Base-by-base conservation (phyloP, 2,113 vertebrate genomes). In the Oceanites oceanicus region DNA sequence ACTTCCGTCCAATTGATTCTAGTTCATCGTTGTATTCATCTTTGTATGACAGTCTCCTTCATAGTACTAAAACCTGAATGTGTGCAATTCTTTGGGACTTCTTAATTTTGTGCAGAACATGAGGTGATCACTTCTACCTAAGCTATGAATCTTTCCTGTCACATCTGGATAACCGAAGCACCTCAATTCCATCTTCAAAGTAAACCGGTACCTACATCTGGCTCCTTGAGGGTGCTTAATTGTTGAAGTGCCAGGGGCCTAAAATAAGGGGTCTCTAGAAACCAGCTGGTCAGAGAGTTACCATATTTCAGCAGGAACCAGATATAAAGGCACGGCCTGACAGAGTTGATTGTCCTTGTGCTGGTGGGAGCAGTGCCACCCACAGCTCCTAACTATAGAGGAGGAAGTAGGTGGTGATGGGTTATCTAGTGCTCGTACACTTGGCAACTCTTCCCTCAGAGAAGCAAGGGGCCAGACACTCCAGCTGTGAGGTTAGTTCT, bases 301-400 rank as follows among this genome's bases (percentile, higher is more conserved):
- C 34, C 3, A 0, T 38, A 11, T 76, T 49, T 78, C 32, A 47
- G 36, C 42, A 56, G 67, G 47, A 66, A 4, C 25, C 27, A 63
- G 50, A 4, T 49, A 42, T 1, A 19, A 74, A 44, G 44, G 12
- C 0, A 0, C n/a, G 40, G 11, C 25, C 34, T 78, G 61, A n/a
- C 15, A 2, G 27, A 47, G 12, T 29, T 38, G 62, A 20, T 86
- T 91, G 36, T 29, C 49, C 32, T 79, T 1, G 3, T 61, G 66
- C 58, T 78, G 55, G 18, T 0, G 0, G 50, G 16, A 40, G 66
- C 0, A 0, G 11, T 88, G 55, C 38, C 11, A 25, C 38, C 25
- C 15, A 2, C 11, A 0, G 14, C 59, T 91, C 36, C 55, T 25
- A 14, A 11, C 34, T 68, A 3, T 32, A 36, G 55, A n/a, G 49